Conservation (phyloP, 1,140 invertebrate species). For the Sycobia sp. region DNA sequence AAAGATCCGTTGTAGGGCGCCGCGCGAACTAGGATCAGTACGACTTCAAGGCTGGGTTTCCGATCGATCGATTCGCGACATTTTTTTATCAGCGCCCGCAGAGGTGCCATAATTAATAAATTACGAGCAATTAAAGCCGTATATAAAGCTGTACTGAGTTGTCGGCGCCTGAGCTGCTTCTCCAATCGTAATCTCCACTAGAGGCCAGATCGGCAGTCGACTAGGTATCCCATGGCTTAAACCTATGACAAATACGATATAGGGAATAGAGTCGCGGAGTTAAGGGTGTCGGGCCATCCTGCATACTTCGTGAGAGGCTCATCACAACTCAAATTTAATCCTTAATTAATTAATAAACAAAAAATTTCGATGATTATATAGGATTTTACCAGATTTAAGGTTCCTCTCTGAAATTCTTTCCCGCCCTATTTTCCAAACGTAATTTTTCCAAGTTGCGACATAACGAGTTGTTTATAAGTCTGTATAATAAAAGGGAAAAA, state of each 20-base stretch:
- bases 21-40: neutral
- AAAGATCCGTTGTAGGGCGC: conserved; percentile 21
- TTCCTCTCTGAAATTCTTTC: conserved; percentile 39
- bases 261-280: conserved; percentile 31
- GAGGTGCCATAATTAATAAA: conserved; percentile 56
- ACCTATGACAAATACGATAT: too few relatives aligned
- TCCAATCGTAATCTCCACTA: neutral
- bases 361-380: conserved; percentile 21
- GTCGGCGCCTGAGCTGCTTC: neutral
- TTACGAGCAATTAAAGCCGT: conserved; percentile 16
- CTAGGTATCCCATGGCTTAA: too few relatives aligned
- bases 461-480: conserved; percentile 30
- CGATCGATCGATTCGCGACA: conserved; percentile 32
- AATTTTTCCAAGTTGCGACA: conserved; percentile 46
- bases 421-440: conserved; percentile 31
- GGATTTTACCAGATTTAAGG: conserved; percentile 45
- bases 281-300: conserved; percentile 37
- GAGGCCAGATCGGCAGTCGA: neutral
- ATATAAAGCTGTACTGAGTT: conserved; percentile 11
- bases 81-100: conserved; percentile 40
- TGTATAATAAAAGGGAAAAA: conserved; percentile 25
- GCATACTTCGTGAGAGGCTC: conserved; percentile 42
- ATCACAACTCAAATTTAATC: conserved; percentile 36
- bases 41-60: conserved; percentile 12
- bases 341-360: conserved; percentile 20